Evolutionary conservation across 64 coral and sea anemone species (phyloP), one percentile per base, ranked within the genome.

Genomic region (Orbicella faveolata): DNA sequence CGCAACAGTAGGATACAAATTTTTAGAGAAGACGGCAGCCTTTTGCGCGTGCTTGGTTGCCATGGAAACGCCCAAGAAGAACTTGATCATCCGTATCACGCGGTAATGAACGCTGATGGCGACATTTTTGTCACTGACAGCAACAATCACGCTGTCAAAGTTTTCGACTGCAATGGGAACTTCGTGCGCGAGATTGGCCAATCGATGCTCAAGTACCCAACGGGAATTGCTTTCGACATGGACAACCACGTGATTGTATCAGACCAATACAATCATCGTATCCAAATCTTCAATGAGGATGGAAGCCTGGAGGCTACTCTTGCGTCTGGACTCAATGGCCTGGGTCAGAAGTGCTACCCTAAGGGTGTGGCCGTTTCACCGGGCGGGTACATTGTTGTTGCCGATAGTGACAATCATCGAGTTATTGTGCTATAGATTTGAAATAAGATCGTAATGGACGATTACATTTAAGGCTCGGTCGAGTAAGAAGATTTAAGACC

Each of bases 181-280:
- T 90, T 96, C 65, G 48, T 99, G 64, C 90, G 81, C 25, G 75
- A 93, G 51, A 93, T 99, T 80, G 94, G 94, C 36, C 53, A 64
- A 6, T 74, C 88, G 65, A 78, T 91, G 63, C 94, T 99, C 18
- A 95, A 90, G 61, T 95, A 94, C 76, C 97, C 97, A 14, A 96
- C 97, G 34, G 97, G 97, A 7, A 96, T 99, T 63, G 79, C 97
- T n/a, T 89, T 93, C 63, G 91, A 96, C 78, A 74, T 75, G 59
- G 90, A 99, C n/a, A 85, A 89, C 93, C 90, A 94, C 80, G 94
- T 99, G 94, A 92, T 99, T 62, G 97, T 99, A 5, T 92, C 90
- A 34, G 97, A 99, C 62, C 97, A 99, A 84, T 99, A 95, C 86
- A 95, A 99, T 83, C 94, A 93, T 63, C 90, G 97, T 39, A 63